Conservation (phyloP, 2,797 vertebrate species). For the Gallinago solitaria region DNA sequence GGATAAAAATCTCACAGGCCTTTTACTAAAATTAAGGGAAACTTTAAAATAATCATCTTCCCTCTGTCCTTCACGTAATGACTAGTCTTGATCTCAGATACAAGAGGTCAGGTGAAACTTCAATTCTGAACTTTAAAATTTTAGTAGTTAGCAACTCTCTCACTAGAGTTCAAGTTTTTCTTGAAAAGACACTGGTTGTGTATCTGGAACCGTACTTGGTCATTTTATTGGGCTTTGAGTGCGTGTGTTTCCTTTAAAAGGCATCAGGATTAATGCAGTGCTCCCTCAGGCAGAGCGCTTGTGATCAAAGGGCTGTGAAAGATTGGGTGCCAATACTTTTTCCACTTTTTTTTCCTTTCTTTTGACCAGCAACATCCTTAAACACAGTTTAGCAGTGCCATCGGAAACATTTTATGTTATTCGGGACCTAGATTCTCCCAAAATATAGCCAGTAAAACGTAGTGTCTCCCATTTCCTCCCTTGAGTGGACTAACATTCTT, state of each 20-base stretch:
- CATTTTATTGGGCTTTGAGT: neutral
- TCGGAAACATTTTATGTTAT: neutral
- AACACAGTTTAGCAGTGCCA: neutral
- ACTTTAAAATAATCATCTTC: neutral
- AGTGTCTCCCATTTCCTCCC: neutral
- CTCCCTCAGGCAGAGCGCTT: neutral
- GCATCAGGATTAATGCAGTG: neutral
- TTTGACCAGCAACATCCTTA: neutral
- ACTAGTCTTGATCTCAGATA: neutral
- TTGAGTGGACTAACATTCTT: neutral
- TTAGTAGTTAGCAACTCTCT: neutral
- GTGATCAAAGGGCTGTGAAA: slow-evolving; percentile 13
- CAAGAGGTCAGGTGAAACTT: neutral
- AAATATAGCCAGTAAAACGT: neutral
- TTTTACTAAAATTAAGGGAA: neutral
- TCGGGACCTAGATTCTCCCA: neutral
- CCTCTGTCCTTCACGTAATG: neutral
- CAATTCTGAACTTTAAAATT: neutral
- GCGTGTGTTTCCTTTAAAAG: neutral
- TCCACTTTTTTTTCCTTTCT: neutral
- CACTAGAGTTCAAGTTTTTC: neutral
- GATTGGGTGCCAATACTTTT: neutral
- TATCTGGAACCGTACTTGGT: neutral
- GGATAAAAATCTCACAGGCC: neutral
- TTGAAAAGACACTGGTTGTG: neutral